Conservation (phyloP, 35 echinoderm and acorn worm species). For the Heliocidaris erythrogramma region DNA sequence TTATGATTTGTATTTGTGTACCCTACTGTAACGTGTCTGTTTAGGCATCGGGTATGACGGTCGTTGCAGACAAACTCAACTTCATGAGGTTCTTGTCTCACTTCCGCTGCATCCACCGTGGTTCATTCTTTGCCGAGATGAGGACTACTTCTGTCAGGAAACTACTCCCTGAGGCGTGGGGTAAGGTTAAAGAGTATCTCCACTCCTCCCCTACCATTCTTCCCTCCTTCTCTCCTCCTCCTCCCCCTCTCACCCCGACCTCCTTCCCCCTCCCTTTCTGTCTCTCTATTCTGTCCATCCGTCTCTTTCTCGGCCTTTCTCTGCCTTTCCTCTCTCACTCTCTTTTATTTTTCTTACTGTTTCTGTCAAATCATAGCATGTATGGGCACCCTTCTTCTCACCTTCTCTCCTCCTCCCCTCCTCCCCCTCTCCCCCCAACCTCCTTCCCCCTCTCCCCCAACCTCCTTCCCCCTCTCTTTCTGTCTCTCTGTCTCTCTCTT, state of each 20-base stretch:
- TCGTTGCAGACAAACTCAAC: slow-evolving; percentile 97
- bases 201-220: background rate
- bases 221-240: too few relatives aligned
- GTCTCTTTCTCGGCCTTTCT: too few relatives aligned
- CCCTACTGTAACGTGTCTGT: background rate
- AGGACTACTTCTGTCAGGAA: slow-evolving; percentile 86
- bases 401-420: too few relatives aligned
- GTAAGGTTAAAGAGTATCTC: slow-evolving; percentile 50
- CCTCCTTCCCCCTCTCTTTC: background rate
- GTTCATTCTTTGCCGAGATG: slow-evolving; percentile 94
- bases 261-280: too few relatives aligned
- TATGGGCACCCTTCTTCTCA: background rate
- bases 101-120: slow-evolving; percentile 92
- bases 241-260: too few relatives aligned
- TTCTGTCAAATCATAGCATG: too few relatives aligned
- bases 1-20: too few relatives aligned
- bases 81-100: slow-evolving; percentile 96
- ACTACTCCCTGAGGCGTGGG: slow-evolving; percentile 95
- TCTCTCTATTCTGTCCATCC: too few relatives aligned
- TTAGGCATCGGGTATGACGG: slow-evolving; percentile 82
- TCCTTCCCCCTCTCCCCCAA: background rate
- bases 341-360: too few relatives aligned
- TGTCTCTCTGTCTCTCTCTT: too few relatives aligned
- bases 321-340: too few relatives aligned
- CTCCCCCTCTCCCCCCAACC: too few relatives aligned